These are phyloP conservation scores for Drosophila niveifrons DNA, from an alignment of 2,888 invertebrate species.

Conservation along the genomic window DNA sequence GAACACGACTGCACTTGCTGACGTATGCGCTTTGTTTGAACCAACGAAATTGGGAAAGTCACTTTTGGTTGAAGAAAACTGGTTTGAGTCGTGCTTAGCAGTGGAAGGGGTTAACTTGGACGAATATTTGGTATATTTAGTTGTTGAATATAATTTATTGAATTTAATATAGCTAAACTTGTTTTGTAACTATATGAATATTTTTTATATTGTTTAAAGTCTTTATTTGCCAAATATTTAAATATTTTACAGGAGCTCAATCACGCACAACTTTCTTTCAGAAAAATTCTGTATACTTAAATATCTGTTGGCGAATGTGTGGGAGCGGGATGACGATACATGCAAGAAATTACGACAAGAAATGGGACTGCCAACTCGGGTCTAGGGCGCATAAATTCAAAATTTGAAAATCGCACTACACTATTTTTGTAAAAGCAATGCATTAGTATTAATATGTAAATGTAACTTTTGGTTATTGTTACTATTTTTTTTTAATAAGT, in stretches of 20 bases:
- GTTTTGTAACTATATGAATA: neutral
- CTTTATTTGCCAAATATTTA: conserved; percentile 1
- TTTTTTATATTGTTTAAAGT: neutral
- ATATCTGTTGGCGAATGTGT: conserved; percentile 20
- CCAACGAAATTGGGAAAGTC: conserved; percentile 22
- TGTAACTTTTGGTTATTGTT: neutral
- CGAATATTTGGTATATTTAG: neutral
- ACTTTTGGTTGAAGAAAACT: conserved; percentile 41
- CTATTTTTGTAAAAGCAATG: neutral
- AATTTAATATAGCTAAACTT: neutral
- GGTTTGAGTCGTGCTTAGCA: conserved; percentile 37
- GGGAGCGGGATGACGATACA: conserved; percentile 31
- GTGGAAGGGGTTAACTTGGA: neutral
- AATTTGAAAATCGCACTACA: neutral
- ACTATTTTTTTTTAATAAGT: too few species aligned
- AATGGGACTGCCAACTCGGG: conserved; percentile 38
- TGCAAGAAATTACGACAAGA: neutral
- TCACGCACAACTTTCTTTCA: conserved; percentile 41
- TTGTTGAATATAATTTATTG: neutral
- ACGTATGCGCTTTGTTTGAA: conserved; percentile 49
- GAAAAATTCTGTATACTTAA: conserved; percentile 73
- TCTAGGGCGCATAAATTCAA: conserved; percentile 32
- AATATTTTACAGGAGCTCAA: conserved; percentile 24
- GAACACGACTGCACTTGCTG: conserved; percentile 51
- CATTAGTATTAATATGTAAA: neutral